These are phyloP conservation scores for Orchestes rusci DNA, from an alignment of 2,888 invertebrate species.

Conservation along the genomic window DNA sequence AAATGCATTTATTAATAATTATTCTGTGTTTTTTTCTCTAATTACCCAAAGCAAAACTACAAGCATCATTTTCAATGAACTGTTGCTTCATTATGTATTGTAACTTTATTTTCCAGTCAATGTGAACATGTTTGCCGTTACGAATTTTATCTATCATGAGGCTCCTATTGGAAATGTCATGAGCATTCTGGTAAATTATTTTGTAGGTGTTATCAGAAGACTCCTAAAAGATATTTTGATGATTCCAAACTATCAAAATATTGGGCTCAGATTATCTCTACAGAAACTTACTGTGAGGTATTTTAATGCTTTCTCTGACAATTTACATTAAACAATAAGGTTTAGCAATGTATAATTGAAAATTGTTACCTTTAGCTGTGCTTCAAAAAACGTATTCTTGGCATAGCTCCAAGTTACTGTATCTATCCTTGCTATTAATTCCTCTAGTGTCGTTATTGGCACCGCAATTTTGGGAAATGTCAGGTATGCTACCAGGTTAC, in stretches of 20 bases:
- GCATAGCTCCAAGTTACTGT: slow-evolving; percentile 69
- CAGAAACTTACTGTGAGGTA: too few relatives aligned
- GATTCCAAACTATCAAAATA: too few relatives aligned
- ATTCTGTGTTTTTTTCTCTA: neutral
- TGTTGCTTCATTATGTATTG: slow-evolving; percentile 65
- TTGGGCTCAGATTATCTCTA: too few relatives aligned
- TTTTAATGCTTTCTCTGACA: too few relatives aligned
- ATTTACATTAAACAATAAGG: too few relatives aligned
- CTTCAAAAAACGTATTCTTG: slow-evolving; percentile 68
- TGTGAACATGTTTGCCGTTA: slow-evolving; percentile 60
- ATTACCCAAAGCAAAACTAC: slow-evolving; percentile 69
- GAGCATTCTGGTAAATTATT: slow-evolving; percentile 48
- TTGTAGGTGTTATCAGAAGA: slow-evolving; percentile 54
- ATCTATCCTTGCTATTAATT: slow-evolving; percentile 52
- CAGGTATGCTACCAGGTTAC: slow-evolving; percentile 85
- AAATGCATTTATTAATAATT: neutral
- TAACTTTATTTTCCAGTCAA: slow-evolving; percentile 77
- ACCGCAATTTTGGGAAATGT: slow-evolving; percentile 81
- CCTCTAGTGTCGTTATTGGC: slow-evolving; percentile 61
- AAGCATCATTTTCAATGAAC: slow-evolving; percentile 58
- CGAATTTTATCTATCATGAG: slow-evolving; percentile 55
- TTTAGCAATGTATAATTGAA: too few relatives aligned
- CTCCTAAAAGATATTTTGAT: slow-evolving; percentile 43
- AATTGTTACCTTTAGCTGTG: slow-evolving; percentile 48
- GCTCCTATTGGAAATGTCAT: slow-evolving; percentile 16